Evolutionary conservation across 2,113 vertebrate species (phyloP).

Genomic region (Halcyon senegalensis): DNA sequence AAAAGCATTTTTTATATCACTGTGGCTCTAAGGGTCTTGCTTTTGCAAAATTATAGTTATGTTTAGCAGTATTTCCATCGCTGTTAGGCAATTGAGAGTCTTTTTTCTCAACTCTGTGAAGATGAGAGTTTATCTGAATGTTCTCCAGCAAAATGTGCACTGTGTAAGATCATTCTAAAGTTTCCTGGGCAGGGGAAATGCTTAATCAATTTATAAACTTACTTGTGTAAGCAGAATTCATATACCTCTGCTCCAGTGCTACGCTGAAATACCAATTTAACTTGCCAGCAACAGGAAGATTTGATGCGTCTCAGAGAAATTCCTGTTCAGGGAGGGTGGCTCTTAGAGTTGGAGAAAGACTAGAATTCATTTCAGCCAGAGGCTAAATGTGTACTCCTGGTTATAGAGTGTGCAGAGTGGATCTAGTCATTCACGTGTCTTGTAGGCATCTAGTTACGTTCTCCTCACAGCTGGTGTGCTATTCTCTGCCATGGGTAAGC

Average conservation of each 20-base stretch:
- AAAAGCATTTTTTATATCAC: neutral
- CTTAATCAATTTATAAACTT: neutral
- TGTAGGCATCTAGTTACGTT: neutral
- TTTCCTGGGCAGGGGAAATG: neutral
- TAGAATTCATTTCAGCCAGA: neutral
- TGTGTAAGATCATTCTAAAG: neutral
- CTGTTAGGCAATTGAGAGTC: neutral
- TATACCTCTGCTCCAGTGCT: neutral
- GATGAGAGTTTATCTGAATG: neutral
- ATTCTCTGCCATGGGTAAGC: neutral
- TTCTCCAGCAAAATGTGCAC: neutral
- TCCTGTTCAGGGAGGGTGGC: neutral
- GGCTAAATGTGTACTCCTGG: neutral
- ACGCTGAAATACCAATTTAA: neutral
- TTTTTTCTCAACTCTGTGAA: neutral
- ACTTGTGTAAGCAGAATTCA: neutral
- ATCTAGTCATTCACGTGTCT: neutral
- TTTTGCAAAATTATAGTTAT: neutral
- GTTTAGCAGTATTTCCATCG: neutral
- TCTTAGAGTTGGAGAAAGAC: neutral
- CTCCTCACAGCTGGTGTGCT: neutral
- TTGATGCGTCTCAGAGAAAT: neutral
- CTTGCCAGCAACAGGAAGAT: neutral
- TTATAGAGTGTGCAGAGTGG: neutral
- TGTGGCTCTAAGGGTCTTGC: neutral